Evolutionary conservation across 2,888 invertebrate species (phyloP).

Genomic region (Oscheius myriophilus): DNA sequence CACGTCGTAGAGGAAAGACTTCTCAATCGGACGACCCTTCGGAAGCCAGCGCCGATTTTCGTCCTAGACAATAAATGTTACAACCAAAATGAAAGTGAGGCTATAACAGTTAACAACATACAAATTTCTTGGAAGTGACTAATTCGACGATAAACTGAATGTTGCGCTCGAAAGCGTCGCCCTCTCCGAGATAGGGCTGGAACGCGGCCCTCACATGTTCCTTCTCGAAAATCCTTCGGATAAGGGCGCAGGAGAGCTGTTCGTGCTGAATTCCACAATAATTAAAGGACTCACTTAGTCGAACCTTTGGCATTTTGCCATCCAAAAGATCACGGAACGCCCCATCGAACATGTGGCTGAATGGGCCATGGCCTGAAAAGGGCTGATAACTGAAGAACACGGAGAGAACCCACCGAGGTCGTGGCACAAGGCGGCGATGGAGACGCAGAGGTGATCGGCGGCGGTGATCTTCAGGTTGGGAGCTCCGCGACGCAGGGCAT

Average conservation of each 20-base stretch:
- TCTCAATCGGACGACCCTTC: constrained; percentile 63
- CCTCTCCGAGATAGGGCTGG: constrained; percentile 64
- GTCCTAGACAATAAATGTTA: constrained; percentile 22
- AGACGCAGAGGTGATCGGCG: constrained; percentile 75
- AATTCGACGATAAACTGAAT: constrained; percentile 74
- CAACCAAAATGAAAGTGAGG: not conserved
- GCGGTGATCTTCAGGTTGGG: constrained; percentile 71
- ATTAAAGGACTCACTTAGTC: not conserved
- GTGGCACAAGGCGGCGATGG: constrained; percentile 79
- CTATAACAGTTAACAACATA: too few relatives aligned
- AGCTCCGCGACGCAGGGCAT: constrained; percentile 68
- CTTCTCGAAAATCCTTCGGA: constrained; percentile 72
- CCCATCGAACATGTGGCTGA: constrained; percentile 78
- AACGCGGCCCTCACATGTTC: constrained; percentile 68
- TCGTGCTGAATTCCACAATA: constrained; percentile 73
- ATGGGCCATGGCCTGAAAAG: constrained; percentile 77
- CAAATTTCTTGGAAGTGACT: constrained; percentile 69
- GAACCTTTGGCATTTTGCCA: constrained; percentile 33
- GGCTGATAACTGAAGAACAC: not conserved
- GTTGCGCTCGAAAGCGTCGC: constrained; percentile 64
- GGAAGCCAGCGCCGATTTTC: constrained; percentile 42
- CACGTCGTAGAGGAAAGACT: constrained; percentile 76
- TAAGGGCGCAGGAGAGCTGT: constrained; percentile 73
- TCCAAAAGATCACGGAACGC: constrained; percentile 70
- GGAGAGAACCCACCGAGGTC: constrained; percentile 76